Percentiles rank a stretch among this genome's conserved stretches.
Conservation (phyloP, 2,113 vertebrate species). For the Callipepla californica region DNA sequence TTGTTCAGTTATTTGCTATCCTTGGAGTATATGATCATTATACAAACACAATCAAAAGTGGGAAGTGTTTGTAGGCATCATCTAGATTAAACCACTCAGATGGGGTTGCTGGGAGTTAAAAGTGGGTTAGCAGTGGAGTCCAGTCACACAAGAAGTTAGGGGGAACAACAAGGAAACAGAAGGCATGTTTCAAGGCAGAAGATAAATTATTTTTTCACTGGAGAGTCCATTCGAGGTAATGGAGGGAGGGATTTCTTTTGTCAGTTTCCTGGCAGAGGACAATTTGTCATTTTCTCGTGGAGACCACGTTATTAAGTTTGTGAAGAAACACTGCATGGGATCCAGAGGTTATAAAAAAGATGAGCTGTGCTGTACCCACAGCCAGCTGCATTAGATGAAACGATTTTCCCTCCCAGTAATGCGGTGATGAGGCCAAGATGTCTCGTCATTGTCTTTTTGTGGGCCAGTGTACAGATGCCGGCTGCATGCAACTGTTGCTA, state of each 20-base stretch:
- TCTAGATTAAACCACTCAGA: neutral
- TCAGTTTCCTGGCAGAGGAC: conserved; percentile 29
- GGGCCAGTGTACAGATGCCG: neutral
- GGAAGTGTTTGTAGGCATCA: neutral
- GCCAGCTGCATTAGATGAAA: neutral
- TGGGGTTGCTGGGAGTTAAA: neutral
- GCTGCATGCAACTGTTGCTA: neutral
- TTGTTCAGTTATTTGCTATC: neutral
- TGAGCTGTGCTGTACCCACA: neutral
- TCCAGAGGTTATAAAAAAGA: conserved; percentile 29
- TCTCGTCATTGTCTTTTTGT: accelerated
- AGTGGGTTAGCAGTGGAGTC: neutral
- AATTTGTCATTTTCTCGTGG: conserved; percentile 52
- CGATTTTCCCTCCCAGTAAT: neutral
- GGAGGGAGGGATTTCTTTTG: conserved; percentile 48
- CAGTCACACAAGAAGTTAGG: neutral
- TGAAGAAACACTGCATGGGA: conserved; percentile 28
- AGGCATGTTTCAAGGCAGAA: neutral
- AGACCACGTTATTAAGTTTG: conserved; percentile 51
- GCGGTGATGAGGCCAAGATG: neutral
- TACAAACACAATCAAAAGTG: neutral
- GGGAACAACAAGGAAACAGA: neutral
- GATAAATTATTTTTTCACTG: conserved; percentile 14
- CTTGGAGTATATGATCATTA: neutral
- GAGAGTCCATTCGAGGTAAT: neutral